A percentile compares a stretch with the other conserved stretches of the same genome.
Evolutionary conservation across 2,113 vertebrate species (phyloP).

Genomic region (Scopus umbretta): DNA sequence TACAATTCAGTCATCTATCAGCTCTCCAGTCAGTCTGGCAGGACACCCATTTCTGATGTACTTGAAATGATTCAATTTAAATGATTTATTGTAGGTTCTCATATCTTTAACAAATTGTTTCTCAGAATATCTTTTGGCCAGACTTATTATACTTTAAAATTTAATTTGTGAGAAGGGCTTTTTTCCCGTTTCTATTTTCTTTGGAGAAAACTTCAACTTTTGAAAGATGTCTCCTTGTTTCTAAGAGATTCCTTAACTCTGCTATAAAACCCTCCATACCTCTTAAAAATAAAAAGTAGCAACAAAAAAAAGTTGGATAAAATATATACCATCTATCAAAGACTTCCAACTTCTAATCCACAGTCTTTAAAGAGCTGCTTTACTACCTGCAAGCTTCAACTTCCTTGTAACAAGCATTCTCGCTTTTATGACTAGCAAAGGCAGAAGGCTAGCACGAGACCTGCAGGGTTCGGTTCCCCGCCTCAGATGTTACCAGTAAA

Average conservation of each 20-base stretch:
- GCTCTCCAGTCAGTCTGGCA: constrained; percentile 14
- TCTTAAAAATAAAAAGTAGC: background rate
- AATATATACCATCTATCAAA: no score
- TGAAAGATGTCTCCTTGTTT: background rate
- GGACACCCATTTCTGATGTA: background rate
- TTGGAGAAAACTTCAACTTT: background rate
- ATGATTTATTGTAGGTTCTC: background rate
- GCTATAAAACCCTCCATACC: background rate
- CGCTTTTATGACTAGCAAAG: background rate
- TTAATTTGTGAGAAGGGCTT: background rate
- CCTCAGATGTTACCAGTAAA: background rate
- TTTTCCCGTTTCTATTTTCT: background rate
- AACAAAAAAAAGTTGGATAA: background rate
- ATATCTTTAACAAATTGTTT: constrained; percentile 36
- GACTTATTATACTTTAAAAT: constrained; percentile 55
- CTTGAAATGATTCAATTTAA: constrained; percentile 11
- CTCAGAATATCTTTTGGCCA: constrained; percentile 25
- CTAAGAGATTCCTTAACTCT: background rate
- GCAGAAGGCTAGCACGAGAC: background rate
- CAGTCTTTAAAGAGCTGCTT: background rate
- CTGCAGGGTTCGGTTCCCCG: background rate
- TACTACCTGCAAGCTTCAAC: background rate
- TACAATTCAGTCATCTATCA: background rate
- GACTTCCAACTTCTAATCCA: background rate
- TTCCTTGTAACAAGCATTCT: background rate